These are phyloP conservation scores for Festucalex cinctus DNA, from an alignment of 2,113 vertebrate genomes.

Conservation along the genomic window DNA sequence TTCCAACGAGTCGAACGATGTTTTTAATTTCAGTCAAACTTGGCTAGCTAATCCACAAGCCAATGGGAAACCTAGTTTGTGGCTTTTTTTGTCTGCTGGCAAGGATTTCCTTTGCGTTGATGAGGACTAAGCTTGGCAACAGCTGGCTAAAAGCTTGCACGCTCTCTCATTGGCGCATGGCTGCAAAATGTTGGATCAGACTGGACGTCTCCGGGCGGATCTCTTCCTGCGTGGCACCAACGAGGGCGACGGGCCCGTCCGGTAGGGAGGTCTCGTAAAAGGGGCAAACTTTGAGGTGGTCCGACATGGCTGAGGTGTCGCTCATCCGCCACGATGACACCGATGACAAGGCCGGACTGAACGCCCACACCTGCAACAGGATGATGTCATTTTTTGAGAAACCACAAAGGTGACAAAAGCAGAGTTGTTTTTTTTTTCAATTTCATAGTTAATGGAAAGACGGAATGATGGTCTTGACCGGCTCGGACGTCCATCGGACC, in stretches of 20 bases:
- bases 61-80: too few species aligned
- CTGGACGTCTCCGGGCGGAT: constrained; percentile 44
- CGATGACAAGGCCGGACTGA: constrained; percentile 85
- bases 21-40: too few species aligned
- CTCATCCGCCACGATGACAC: constrained; percentile 79
- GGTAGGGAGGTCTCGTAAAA: constrained; percentile 75
- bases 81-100: too few species aligned
- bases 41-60: too few species aligned
- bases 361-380: constrained; percentile 79
- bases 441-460: too few species aligned
- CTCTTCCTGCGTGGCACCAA: constrained; percentile 66
- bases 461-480: too few species aligned
- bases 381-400: not conserved
- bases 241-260: constrained; percentile 73
- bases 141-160: too few species aligned
- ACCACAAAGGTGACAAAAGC: too few species aligned
- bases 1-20: too few species aligned
- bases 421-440: too few species aligned
- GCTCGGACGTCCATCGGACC: constrained; percentile 73
- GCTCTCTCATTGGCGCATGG: not conserved
- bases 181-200: constrained; percentile 73
- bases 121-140: too few species aligned
- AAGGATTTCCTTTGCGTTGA: too few species aligned
- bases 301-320: constrained; percentile 73
- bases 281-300: constrained; percentile 87